Conservation (phyloP, 2,797 vertebrate species). For the Esox masquinongy region DNA sequence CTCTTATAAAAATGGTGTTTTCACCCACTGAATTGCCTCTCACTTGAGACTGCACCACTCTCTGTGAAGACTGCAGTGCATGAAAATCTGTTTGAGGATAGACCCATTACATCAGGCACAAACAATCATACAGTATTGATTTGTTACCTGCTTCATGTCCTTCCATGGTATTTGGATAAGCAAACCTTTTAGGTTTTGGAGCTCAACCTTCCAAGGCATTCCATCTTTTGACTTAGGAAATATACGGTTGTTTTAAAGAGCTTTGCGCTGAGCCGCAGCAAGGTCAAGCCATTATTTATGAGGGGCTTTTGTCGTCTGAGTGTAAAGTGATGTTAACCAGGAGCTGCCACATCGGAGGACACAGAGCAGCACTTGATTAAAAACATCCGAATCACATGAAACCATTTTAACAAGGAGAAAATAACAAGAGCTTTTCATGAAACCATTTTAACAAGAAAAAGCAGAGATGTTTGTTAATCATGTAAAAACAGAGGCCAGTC, state of each 20-base stretch:
- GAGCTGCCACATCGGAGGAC: background rate
- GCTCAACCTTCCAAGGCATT: background rate
- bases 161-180: background rate
- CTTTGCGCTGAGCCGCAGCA: background rate
- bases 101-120: too few species aligned
- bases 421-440: background rate
- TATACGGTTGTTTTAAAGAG: background rate
- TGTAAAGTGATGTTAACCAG: slow-evolving; percentile 43
- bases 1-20: too few species aligned
- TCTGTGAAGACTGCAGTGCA: too few species aligned
- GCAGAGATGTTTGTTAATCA: background rate
- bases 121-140: background rate
- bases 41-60: too few species aligned
- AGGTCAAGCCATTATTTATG: slow-evolving; percentile 27
- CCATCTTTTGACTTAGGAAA: background rate
- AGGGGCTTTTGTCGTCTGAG: slow-evolving; percentile 24
- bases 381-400: background rate
- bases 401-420: background rate
- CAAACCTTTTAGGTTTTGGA: background rate
- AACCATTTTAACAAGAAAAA: background rate
- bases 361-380: background rate
- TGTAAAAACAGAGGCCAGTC: background rate
- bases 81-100: too few species aligned
- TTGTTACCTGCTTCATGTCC: background rate
- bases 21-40: too few species aligned